Evolutionary conservation across 2,888 invertebrate genomes (phyloP), one percentile per base, ranked within the genome.

Genomic region (Megaustenia siamemsis): DNA sequence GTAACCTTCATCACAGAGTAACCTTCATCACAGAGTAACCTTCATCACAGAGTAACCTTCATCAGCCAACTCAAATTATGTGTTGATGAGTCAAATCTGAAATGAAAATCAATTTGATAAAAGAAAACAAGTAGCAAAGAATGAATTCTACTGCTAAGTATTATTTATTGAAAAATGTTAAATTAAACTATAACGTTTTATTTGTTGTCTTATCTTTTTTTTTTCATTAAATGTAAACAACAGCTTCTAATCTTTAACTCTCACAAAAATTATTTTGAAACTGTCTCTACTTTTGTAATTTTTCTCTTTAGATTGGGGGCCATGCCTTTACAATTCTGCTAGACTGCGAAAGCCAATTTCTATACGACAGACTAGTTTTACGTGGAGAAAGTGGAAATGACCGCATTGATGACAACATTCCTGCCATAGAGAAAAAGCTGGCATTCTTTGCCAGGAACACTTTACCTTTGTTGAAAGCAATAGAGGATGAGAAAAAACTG

Each of bases 281-380:
- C 8, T n/a, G 10, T 63, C 28, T 60, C 18, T 60, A 82, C 38
- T 24, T 40, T 76, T 76, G 8, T 12, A 32, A 40, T 24, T 18
- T 38, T 35, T 78, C 10, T 66, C 40, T 60, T 40, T 87, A 93
- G 93, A 90, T 93, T 86, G 93, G 93, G 66, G 93, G 93, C 1
- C 81, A 92, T 40, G 89, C 87, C 56, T 90, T 90, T 85, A 91
- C 90, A n/a, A 83, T 93, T 40, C 83, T 93, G 71, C 88, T 93
- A 81, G 93, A 93, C 93, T 89, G 90, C 92, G 89, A 93, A 28
- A 93, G 93, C 80, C 87, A 89, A 69, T 91, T 89, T 83, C 88
- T 93, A 90, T 90, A 90, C 79, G 89, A 87, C 43, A 79, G 92
- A 35, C 88, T 93, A 38, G 79, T 90, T 49, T 87, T 89, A 56